Evolutionary conservation across 1,140 invertebrate genomes (phyloP).

Genomic region (Schlechtendalia chinensis): DNA sequence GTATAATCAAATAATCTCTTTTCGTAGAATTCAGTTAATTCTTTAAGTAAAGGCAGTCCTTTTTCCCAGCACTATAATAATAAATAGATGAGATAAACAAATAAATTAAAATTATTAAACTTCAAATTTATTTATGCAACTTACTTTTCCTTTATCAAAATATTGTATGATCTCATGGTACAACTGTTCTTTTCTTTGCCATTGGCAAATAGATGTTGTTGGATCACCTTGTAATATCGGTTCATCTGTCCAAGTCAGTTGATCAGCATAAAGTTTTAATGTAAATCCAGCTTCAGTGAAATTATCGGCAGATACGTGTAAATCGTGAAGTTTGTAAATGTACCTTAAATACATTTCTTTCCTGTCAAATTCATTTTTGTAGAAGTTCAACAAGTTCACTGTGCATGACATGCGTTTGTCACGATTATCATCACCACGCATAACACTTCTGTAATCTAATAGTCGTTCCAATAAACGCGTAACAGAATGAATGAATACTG

Average conservation of each 20-base stretch:
- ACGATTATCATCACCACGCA: slow-evolving; percentile 86
- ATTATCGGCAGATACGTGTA: slow-evolving; percentile 91
- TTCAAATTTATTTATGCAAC: background rate
- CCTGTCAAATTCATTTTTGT: slow-evolving; percentile 92
- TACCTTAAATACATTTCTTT: slow-evolving; percentile 96
- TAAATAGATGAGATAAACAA: slow-evolving; percentile 53
- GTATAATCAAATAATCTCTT: slow-evolving; percentile 85
- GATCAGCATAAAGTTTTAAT: slow-evolving; percentile 88
- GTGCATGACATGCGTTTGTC: slow-evolving; percentile 96
- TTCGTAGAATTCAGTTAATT: slow-evolving; percentile 86
- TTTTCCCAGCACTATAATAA: slow-evolving; percentile 84
- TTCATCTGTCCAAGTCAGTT: slow-evolving; percentile 78
- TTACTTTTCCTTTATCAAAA: slow-evolving; percentile 90
- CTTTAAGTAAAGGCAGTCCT: slow-evolving; percentile 88
- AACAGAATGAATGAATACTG: slow-evolving; percentile 87
- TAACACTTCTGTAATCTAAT: slow-evolving; percentile 88
- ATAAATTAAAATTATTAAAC: background rate
- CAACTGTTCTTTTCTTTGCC: slow-evolving; percentile 89
- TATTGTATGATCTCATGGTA: slow-evolving; percentile 90
- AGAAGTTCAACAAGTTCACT: slow-evolving; percentile 95
- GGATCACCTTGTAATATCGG: slow-evolving; percentile 63
- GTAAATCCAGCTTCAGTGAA: slow-evolving; percentile 95
- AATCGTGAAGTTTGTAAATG: slow-evolving; percentile 92
- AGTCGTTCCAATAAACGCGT: slow-evolving; percentile 83
- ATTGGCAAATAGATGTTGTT: slow-evolving; percentile 72